Percentiles rank a stretch among this genome's conserved stretches.
phyloP scores from a whole-genome alignment of 1,140 invertebrate genomes.

The Paramacrobiotus metropolitanus region DNA sequence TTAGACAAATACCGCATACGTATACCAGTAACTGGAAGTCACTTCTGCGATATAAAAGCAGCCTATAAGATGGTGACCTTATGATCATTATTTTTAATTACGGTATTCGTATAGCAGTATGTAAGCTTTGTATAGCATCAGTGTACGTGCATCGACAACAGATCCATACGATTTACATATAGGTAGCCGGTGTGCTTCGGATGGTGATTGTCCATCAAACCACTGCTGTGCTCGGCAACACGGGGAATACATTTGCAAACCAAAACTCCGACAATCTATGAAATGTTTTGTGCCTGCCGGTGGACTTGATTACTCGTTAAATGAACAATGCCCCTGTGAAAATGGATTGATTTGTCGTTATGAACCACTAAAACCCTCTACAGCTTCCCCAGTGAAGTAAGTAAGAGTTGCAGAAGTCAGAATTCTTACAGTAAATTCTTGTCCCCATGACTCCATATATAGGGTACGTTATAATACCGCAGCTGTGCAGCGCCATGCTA shows the following conservation, averaged over 20 bases:
- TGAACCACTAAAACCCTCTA: background rate
- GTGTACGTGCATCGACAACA: too few species aligned
- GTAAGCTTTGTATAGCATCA: background rate
- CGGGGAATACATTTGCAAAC: conserved; percentile 16
- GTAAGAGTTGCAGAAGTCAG: background rate
- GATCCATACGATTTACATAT: background rate
- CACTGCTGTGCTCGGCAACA: conserved; percentile 16
- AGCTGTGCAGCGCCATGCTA: too few species aligned
- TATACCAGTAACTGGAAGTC: too few species aligned
- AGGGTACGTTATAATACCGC: background rate
- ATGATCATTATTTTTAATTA: background rate
- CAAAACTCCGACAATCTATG: conserved; percentile 12
- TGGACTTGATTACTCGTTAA: conserved; percentile 15
- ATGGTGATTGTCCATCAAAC: conserved; percentile 13
- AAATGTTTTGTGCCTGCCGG: conserved; percentile 16
- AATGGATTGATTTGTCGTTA: conserved; percentile 12
- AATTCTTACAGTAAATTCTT: background rate
- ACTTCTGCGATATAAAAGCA: too few species aligned
- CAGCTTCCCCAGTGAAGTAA: background rate
- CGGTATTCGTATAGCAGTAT: background rate
- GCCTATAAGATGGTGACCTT: too few species aligned
- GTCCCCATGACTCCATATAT: background rate
- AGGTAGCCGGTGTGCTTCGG: conserved; percentile 14
- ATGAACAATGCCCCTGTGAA: conserved; percentile 15
- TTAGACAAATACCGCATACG: too few species aligned